Evolutionary conservation across 2,797 vertebrate species (phyloP).

Genomic region (Notoglanidium macrostoma): DNA sequence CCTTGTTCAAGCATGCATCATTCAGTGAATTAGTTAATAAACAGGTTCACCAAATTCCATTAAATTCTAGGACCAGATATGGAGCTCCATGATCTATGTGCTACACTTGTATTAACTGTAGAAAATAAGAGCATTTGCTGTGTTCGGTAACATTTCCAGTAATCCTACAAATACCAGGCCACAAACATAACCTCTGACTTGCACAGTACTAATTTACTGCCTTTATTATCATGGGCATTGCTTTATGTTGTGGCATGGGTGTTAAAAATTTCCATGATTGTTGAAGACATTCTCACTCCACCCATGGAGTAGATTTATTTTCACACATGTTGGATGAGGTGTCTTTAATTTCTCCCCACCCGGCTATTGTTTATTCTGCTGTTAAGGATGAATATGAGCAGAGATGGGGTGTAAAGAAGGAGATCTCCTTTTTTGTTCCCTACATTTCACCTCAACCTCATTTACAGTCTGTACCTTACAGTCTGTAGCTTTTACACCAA

Average conservation of each 20-base stretch:
- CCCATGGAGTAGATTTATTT: slow-evolving; percentile 78
- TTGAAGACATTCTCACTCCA: slow-evolving; percentile 76
- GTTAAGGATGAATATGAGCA: slow-evolving; percentile 76
- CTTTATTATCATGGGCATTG: slow-evolving; percentile 66
- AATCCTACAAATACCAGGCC: slow-evolving; percentile 35
- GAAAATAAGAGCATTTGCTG: slow-evolving; percentile 53
- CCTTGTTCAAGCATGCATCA: not conserved
- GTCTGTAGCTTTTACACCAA: slow-evolving; percentile 42
- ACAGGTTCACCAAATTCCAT: not conserved
- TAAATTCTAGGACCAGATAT: not conserved
- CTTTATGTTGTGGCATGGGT: slow-evolving; percentile 62
- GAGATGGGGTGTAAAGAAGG: slow-evolving; percentile 66
- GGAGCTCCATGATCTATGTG: not conserved
- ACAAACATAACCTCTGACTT: slow-evolving; percentile 58
- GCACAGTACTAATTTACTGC: slow-evolving; percentile 62
- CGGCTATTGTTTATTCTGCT: slow-evolving; percentile 80
- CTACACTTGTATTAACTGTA: slow-evolving; percentile 36
- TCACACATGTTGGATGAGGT: slow-evolving; percentile 81
- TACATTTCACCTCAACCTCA: slow-evolving; percentile 24
- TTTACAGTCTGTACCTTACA: slow-evolving; percentile 19
- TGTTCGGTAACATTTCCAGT: slow-evolving; percentile 51
- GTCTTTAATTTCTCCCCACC: slow-evolving; percentile 77
- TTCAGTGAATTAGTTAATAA: not conserved
- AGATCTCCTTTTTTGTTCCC: slow-evolving; percentile 7
- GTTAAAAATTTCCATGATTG: slow-evolving; percentile 72